Percentiles rank a stretch among this genome's conserved stretches.
Evolutionary conservation across 2,888 invertebrate species (phyloP).

Genomic region (Ligdia adustata): DNA sequence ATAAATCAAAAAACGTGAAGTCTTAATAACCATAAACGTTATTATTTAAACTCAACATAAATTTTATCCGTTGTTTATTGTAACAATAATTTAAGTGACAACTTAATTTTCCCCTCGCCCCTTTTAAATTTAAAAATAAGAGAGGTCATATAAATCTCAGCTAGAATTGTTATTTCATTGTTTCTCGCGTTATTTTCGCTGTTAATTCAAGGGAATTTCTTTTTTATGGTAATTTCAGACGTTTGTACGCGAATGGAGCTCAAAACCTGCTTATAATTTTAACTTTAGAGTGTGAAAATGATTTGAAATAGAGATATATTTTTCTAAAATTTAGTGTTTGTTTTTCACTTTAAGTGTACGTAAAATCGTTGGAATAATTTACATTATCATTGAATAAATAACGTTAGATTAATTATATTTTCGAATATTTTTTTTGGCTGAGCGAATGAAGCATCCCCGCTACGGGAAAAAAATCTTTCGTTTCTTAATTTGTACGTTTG

Average conservation of each 20-base stretch:
- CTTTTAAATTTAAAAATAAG: conserved; percentile 19
- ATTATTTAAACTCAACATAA: background rate
- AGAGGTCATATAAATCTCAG: conserved; percentile 14
- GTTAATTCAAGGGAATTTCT: conserved; percentile 24
- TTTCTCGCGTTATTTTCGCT: conserved; percentile 19
- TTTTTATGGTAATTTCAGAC: conserved; percentile 24
- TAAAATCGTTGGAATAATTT: no score
- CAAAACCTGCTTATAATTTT: conserved; percentile 2
- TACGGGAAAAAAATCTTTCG: no score
- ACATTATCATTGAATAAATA: no score
- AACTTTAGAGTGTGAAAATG: background rate
- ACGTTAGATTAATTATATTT: no score
- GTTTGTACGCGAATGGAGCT: conserved; percentile 9
- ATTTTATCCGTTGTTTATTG: background rate
- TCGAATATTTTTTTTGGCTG: no score
- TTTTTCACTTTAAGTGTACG: no score
- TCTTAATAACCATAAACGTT: background rate
- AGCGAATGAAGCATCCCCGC: no score
- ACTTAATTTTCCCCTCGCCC: conserved; percentile 8
- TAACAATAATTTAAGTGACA: conserved; percentile 2
- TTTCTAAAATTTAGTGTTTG: no score
- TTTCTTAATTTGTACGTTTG: no score
- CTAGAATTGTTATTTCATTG: conserved; percentile 10
- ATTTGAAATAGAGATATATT: no score
- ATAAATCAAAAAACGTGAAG: background rate